phyloP scores from a whole-genome alignment of 2,797 vertebrate genomes.

The Propithecus perrieri region DNA sequence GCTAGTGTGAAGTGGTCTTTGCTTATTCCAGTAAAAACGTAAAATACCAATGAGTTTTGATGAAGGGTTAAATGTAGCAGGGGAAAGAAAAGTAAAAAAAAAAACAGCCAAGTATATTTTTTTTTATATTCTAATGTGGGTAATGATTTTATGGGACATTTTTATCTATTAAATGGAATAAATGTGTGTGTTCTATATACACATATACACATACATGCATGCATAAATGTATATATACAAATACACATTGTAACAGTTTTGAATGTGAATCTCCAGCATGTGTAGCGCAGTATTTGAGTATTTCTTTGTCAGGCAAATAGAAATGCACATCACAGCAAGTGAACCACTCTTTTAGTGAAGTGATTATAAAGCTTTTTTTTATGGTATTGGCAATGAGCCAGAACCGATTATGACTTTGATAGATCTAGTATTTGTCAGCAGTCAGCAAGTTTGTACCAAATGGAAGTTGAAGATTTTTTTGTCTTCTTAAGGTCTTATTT shows the following conservation, averaged over 20 bases:
- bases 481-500: not conserved
- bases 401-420: conserved; percentile 8
- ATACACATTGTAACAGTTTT: not conserved
- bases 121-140: not conserved
- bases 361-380: conserved; percentile 36
- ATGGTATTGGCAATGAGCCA: conserved; percentile 42
- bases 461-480: not conserved
- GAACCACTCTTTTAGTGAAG: not conserved
- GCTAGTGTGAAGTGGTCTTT: not conserved
- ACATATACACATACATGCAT: not conserved
- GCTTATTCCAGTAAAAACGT: not conserved
- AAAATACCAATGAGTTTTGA: not conserved
- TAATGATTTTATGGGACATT: not conserved
- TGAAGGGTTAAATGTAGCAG: not conserved
- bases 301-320: not conserved
- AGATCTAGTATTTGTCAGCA: conserved; percentile 45
- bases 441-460: conserved; percentile 29
- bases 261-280: not conserved
- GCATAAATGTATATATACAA: not conserved
- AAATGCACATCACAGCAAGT: not conserved
- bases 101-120: not conserved
- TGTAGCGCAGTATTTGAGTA: not conserved
- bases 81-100: not conserved
- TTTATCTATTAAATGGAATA: not conserved
- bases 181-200: not conserved